phyloP scores from a whole-genome alignment of 2,113 vertebrate genomes.

The Phylloscopus trochilus region DNA sequence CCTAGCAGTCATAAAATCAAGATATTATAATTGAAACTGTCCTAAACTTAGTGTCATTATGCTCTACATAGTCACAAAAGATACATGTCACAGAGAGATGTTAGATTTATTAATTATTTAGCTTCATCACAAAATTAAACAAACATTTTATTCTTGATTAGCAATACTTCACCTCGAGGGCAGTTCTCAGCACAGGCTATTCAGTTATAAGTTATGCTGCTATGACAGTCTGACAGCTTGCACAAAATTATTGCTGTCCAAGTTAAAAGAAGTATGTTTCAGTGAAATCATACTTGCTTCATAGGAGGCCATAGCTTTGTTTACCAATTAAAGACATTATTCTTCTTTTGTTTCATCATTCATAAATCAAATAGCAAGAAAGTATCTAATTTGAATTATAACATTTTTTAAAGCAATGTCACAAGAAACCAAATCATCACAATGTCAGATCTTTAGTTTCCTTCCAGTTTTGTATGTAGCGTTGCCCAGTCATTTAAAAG shows the following conservation, averaged over 20 bases:
- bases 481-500: neutral
- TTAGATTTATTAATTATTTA: neutral
- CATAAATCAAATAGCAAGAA: neutral
- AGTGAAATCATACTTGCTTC: neutral
- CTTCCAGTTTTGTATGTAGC: neutral
- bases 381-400: neutral
- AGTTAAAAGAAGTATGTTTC: neutral
- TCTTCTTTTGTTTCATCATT: neutral
- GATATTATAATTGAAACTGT: neutral
- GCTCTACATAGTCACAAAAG: neutral
- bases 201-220: neutral
- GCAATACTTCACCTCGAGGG: neutral
- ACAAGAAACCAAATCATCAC: neutral
- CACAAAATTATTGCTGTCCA: neutral
- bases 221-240: neutral
- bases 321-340: neutral
- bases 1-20: neutral
- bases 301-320: neutral
- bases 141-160: neutral
- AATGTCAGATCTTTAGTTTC: neutral
- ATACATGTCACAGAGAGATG: neutral
- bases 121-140: neutral
- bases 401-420: neutral
- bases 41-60: neutral
- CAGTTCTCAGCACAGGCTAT: neutral